Conservation (phyloP, 2,797 vertebrate genomes). For the Chelon labrosus region DNA sequence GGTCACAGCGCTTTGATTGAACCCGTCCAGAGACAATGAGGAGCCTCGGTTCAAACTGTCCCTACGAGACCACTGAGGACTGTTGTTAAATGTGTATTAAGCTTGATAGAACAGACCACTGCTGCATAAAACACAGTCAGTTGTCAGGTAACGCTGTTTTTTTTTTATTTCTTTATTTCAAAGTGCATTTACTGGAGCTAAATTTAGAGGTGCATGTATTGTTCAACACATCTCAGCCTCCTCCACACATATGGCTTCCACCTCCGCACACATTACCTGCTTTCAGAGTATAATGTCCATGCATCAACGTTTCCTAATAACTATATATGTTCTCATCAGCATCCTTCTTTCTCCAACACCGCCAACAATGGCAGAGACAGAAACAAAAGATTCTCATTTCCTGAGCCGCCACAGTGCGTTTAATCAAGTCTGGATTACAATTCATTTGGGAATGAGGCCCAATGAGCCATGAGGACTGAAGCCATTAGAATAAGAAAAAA, state of each 20-base stretch:
- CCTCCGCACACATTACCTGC: too few relatives aligned
- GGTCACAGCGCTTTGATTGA: constrained; percentile 2
- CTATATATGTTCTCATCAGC: constrained; percentile 6
- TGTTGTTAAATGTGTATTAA: neutral
- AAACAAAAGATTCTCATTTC: constrained; percentile 55
- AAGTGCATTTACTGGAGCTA: neutral
- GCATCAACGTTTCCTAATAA: neutral
- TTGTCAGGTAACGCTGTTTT: neutral
- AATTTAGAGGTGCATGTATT: neutral
- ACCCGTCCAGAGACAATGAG: constrained; percentile 26
- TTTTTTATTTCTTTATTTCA: too few relatives aligned
- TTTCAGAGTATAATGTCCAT: neutral
- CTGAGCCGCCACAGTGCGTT: constrained; percentile 21
- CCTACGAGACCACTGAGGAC: neutral
- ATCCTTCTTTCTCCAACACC: constrained; percentile 27
- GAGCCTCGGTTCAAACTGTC: neutral
- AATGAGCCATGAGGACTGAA: constrained; percentile 9
- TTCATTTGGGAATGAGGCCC: constrained; percentile 13
- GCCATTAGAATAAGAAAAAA: constrained; percentile 10
- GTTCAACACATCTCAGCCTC: neutral
- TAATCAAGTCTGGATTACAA: constrained; percentile 44
- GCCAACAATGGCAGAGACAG: constrained; percentile 20
- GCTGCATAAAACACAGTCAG: neutral
- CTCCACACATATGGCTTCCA: neutral
- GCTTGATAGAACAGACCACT: neutral